Percentiles rank a stretch among this genome's conserved stretches.
phyloP scores from a whole-genome alignment of 2,113 vertebrate genomes.

The Astur gentilis region DNA sequence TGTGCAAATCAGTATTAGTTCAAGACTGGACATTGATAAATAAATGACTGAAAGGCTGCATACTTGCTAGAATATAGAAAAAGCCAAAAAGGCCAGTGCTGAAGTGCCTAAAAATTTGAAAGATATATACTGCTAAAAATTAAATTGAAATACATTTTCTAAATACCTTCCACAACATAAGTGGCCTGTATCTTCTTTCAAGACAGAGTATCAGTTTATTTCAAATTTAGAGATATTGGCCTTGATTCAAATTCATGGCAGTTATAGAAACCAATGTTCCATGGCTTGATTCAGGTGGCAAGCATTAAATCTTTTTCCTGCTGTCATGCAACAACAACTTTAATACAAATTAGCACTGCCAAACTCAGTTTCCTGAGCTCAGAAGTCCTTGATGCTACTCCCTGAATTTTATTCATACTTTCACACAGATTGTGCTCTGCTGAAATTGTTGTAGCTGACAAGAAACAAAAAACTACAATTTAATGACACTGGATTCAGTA shows the following conservation, averaged over 20 bases:
- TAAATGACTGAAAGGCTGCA: conserved; percentile 52
- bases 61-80: conserved; percentile 32
- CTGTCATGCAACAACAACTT: conserved; percentile 88
- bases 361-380: conserved; percentile 80
- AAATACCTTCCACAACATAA: conserved; percentile 75
- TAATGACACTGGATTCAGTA: conserved; percentile 62
- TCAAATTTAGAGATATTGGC: conserved; percentile 85
- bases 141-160: conserved; percentile 78
- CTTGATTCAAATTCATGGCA: conserved; percentile 85
- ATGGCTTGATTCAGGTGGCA: conserved; percentile 84
- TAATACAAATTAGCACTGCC: conserved; percentile 86
- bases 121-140: conserved; percentile 64
- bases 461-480: conserved; percentile 69
- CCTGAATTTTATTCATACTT: conserved; percentile 79
- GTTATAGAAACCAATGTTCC: conserved; percentile 84
- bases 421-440: conserved; percentile 63
- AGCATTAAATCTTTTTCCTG: conserved; percentile 86
- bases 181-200: conserved; percentile 75
- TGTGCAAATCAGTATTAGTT: conserved; percentile 51
- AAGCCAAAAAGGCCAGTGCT: conserved; percentile 1
- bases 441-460: conserved; percentile 66
- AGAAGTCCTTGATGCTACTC: conserved; percentile 79
- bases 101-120: conserved; percentile 55
- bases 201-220: conserved; percentile 83
- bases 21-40: conserved; percentile 38